These are phyloP conservation scores for Gila robusta DNA, from an alignment of 2,797 vertebrate species.

Conservation along the genomic window DNA sequence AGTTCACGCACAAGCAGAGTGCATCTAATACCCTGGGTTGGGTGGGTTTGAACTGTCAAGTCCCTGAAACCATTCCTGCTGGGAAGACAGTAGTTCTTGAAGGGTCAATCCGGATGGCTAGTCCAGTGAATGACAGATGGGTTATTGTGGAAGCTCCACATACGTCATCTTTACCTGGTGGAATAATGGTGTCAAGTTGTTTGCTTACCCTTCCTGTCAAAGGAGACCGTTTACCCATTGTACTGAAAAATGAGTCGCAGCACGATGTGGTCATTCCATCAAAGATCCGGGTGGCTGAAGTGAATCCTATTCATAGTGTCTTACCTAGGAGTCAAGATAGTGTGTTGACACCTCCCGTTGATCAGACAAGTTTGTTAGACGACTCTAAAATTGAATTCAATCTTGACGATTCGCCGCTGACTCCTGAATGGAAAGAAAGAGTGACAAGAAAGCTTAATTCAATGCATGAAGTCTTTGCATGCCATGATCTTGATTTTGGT, in stretches of 20 bases:
- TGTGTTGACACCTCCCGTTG: no score
- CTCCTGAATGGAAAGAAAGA: no score
- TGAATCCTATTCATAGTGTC: neutral
- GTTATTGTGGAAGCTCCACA: constrained; percentile 13
- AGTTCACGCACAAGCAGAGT: neutral
- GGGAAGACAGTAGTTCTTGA: constrained; percentile 5
- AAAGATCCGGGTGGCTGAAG: neutral
- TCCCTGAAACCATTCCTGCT: constrained; percentile 15
- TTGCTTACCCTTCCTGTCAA: neutral
- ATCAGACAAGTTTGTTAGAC: no score
- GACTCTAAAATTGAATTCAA: no score
- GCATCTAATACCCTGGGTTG: neutral
- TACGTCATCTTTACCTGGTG: neutral
- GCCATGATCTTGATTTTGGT: no score
- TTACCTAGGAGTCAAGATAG: neutral
- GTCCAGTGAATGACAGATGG: neutral
- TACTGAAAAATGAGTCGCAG: neutral
- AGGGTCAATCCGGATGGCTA: neutral
- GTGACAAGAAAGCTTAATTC: no score
- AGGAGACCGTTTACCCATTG: neutral
- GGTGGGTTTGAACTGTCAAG: neutral
- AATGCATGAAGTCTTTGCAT: no score
- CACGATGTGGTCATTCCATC: neutral
- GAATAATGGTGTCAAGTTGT: constrained; percentile 10
- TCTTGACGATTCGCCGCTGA: no score